Conservation (phyloP, 2,797 vertebrate species). For the Lycodopsis pacificus region DNA sequence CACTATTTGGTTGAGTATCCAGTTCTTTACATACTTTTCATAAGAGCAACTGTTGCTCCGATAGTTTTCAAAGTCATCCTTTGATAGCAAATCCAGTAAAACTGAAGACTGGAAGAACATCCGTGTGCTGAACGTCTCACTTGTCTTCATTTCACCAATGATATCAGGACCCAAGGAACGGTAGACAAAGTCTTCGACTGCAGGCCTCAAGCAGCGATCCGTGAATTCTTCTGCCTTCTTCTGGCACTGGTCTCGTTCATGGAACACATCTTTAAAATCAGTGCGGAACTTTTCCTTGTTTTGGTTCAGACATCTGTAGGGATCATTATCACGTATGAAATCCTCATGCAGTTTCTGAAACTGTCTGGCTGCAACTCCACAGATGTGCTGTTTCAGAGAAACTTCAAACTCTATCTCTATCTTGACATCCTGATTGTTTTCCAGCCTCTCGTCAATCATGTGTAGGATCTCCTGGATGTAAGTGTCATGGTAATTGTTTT, state of each 20-base stretch:
- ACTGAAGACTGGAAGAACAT: too few relatives aligned
- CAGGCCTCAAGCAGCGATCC: conserved; percentile 58
- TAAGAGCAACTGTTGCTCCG: too few relatives aligned
- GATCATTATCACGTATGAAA: conserved; percentile 69
- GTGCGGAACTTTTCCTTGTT: conserved; percentile 64
- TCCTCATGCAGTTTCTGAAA: conserved; percentile 76
- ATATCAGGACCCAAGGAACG: conserved; percentile 64
- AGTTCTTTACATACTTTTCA: too few relatives aligned
- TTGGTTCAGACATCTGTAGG: conserved; percentile 42
- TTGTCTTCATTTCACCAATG: conserved; percentile 63
- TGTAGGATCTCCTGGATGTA: conserved; percentile 71
- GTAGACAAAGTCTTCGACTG: conserved; percentile 55
- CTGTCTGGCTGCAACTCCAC: conserved; percentile 48
- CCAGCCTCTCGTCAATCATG: conserved; percentile 57
- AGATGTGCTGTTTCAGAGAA: conserved; percentile 74
- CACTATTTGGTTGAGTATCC: too few relatives aligned
- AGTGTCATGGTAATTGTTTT: conserved; percentile 68
- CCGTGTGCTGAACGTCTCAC: too few relatives aligned
- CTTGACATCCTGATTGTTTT: neutral
- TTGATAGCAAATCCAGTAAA: too few relatives aligned
- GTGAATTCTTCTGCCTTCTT: conserved; percentile 79
- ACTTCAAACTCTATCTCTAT: conserved; percentile 59
- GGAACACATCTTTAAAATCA: conserved; percentile 74
- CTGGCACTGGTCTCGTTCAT: conserved; percentile 67
- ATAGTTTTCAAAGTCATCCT: too few relatives aligned